phyloP scores from a whole-genome alignment of 2,797 vertebrate genomes.

The Diglossa cyanea region DNA sequence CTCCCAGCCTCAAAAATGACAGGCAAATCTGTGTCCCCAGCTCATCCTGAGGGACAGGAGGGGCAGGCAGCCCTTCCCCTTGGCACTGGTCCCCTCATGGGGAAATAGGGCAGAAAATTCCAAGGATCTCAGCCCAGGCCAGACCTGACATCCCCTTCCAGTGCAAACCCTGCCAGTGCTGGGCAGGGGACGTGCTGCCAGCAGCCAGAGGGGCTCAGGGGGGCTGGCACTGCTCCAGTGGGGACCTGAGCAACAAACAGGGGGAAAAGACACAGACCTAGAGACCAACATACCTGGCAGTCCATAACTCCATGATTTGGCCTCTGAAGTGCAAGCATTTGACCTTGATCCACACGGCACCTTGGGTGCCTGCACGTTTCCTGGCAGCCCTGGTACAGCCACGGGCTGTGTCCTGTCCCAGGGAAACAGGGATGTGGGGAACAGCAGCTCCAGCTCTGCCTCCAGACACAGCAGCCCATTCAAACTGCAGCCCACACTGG shows the following conservation, averaged over 20 bases:
- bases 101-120: neutral
- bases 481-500: neutral
- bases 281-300: neutral
- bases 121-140: neutral
- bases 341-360: neutral
- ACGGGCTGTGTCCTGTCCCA: rapidly evolving
- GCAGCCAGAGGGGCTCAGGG: neutral
- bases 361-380: neutral
- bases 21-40: neutral
- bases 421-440: neutral
- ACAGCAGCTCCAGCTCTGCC: neutral
- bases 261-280: neutral
- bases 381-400: rapidly evolving
- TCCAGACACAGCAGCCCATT: neutral
- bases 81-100: rapidly evolving
- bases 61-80: neutral
- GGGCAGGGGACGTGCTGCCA: neutral
- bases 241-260: neutral
- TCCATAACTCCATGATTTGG: neutral
- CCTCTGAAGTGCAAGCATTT: neutral
- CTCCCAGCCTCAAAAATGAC: neutral
- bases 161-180: rapidly evolving
- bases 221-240: neutral
- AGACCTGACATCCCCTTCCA: neutral
- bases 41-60: neutral